These are phyloP conservation scores for Caenorhabditis sp. DNA, from an alignment of 2,888 invertebrate genomes.

Conservation along the genomic window DNA sequence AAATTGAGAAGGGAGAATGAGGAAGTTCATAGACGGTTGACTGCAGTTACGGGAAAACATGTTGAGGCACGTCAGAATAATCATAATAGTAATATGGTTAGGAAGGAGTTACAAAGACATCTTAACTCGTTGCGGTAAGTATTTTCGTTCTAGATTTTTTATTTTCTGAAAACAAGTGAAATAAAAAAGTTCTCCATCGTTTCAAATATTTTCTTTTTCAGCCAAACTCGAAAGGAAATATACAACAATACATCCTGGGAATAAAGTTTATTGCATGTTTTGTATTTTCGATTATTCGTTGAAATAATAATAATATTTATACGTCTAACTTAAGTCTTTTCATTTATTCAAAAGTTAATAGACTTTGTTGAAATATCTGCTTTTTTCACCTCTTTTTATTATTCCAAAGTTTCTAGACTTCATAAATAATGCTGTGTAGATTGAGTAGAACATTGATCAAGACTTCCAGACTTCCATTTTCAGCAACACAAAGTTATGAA, in stretches of 20 bases:
- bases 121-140: background rate
- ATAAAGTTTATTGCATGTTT: background rate
- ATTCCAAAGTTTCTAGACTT: too few species aligned
- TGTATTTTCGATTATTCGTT: too few species aligned
- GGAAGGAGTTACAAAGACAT: background rate
- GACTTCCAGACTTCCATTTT: background rate
- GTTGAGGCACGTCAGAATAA: background rate
- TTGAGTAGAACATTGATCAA: background rate
- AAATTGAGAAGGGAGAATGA: slow-evolving; percentile 30
- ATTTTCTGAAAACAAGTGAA: too few species aligned
- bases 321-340: too few species aligned
- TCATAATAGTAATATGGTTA: background rate
- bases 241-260: background rate
- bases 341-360: too few species aligned
- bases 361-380: too few species aligned
- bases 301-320: too few species aligned
- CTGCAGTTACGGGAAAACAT: background rate
- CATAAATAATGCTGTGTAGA: background rate
- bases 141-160: too few species aligned
- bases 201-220: background rate
- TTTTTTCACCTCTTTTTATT: too few species aligned
- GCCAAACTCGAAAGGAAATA: background rate
- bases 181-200: too few species aligned
- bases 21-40: background rate
- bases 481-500: slow-evolving; percentile 11